These are phyloP conservation scores for Drosophila bocki DNA, from an alignment of 1,140 invertebrate genomes.

Conservation along the genomic window DNA sequence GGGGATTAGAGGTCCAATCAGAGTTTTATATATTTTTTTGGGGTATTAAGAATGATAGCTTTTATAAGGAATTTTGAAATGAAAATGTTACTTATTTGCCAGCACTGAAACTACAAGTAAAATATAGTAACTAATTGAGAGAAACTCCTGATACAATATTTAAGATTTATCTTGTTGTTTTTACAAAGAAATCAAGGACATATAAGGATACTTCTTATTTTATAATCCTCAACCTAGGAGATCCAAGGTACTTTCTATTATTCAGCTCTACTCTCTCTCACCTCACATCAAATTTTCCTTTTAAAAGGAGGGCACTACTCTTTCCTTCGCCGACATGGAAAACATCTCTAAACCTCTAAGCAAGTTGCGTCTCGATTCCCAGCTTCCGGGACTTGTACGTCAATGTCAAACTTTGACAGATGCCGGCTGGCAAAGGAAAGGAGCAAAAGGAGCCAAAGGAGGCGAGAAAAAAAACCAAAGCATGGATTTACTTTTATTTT, in stretches of 20 bases:
- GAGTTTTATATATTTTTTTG: slow-evolving; percentile 1
- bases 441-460: slow-evolving; percentile 1
- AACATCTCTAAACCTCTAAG: slow-evolving; percentile 65
- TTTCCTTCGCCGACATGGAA: slow-evolving; percentile 48
- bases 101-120: not conserved
- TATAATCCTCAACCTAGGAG: not conserved
- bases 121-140: not conserved
- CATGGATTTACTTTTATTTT: slow-evolving; percentile 83
- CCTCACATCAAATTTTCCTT: not conserved
- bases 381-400: slow-evolving; percentile 74
- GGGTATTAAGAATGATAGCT: not conserved
- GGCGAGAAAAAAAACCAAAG: slow-evolving; percentile 46
- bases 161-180: not conserved
- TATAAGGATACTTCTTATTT: not conserved
- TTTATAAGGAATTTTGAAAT: not conserved
- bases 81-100: no score
- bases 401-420: slow-evolving; percentile 80
- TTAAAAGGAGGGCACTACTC: not conserved
- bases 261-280: slow-evolving; percentile 39
- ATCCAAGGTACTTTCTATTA: not conserved
- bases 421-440: slow-evolving; percentile 34
- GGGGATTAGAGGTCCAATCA: slow-evolving; percentile 4
- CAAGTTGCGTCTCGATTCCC: slow-evolving; percentile 49
- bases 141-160: not conserved
- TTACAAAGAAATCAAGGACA: not conserved